Evolutionary conservation across 1,140 invertebrate genomes (phyloP), one percentile per base, ranked within the genome.

Genomic region (Pissodes strobi): DNA sequence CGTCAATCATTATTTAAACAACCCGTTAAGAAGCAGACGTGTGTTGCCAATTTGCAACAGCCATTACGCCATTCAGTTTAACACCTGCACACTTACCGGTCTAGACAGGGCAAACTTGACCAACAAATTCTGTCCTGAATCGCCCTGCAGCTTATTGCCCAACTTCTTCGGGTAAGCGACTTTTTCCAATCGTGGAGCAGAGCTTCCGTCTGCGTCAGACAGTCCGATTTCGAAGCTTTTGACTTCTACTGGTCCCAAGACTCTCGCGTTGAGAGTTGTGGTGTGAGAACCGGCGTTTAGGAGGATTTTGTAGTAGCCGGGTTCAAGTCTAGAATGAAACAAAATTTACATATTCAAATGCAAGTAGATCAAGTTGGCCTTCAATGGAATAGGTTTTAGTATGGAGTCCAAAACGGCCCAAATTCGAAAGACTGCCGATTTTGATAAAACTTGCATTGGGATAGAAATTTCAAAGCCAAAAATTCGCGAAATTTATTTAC

Each of bases 121-220:
- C 1, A 91, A 81, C 27, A 99, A 78, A 78, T 94, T 95, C 77
- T 98, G 94, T 67, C 94, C 89, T 58, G 87, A 88, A 80, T 98
- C 95, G 15, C 90, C 91, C 74, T 93, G 88, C 6, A 93, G 79
- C 21, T 82, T 81, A 34, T 84, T 82, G 1, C 79, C 71, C 1
- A 93, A 78, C 72, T 90, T 91, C 61, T 87, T 85, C 0, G 90
- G 90, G 78, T 90, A 86, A 1, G 79, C 72, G 3, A 96, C 79
- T 73, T 88, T 92, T 38, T 86, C 86, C 48, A 94, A 81, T 77
- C 90, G 90, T 1, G 90, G 85, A 64, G 90, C 87, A 17, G 90
- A 88, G 10, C 88, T 89, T 51, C 93, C 90, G 82, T 98, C 95
- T 4, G 90, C 87, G 79, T 97, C 94, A 13, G 87, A 89, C 21